A percentile compares a stretch with the other conserved stretches of the same genome.
These are phyloP conservation scores for Sceloporus tristichus DNA, from an alignment of 2,113 vertebrate species.

Conservation along the genomic window DNA sequence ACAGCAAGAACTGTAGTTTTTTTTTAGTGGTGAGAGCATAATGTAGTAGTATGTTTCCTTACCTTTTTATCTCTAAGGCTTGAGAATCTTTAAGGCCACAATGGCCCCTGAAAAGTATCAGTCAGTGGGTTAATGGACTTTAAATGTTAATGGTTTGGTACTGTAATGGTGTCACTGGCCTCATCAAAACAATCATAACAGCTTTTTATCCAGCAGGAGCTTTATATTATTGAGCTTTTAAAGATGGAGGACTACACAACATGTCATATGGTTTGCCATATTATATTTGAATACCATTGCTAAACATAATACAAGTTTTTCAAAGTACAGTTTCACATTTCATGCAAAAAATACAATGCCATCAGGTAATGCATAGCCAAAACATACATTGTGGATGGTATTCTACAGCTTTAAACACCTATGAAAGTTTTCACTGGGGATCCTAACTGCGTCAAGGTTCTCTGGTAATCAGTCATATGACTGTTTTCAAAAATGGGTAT, in stretches of 20 bases:
- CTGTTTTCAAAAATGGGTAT: not conserved
- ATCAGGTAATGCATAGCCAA: not conserved
- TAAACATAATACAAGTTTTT: not conserved
- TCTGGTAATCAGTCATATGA: too few species aligned
- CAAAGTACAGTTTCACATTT: not conserved
- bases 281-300: not conserved
- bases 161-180: constrained; percentile 28
- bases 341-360: not conserved
- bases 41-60: not conserved
- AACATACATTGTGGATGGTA: not conserved
- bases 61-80: not conserved
- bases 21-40: not conserved
- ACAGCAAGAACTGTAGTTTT: not conserved
- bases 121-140: constrained; percentile 1
- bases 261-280: not conserved
- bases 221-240: not conserved
- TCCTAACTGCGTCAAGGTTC: not conserved
- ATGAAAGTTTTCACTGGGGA: not conserved
- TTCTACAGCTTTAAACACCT: not conserved
- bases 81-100: not conserved
- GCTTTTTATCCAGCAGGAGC: not conserved
- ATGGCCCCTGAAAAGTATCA: not conserved
- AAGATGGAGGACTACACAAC: accelerated
- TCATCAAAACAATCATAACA: not conserved
- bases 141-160: constrained; percentile 33